phyloP scores from a whole-genome alignment of 1,140 invertebrate species.

The Trachelipus rathkii region DNA sequence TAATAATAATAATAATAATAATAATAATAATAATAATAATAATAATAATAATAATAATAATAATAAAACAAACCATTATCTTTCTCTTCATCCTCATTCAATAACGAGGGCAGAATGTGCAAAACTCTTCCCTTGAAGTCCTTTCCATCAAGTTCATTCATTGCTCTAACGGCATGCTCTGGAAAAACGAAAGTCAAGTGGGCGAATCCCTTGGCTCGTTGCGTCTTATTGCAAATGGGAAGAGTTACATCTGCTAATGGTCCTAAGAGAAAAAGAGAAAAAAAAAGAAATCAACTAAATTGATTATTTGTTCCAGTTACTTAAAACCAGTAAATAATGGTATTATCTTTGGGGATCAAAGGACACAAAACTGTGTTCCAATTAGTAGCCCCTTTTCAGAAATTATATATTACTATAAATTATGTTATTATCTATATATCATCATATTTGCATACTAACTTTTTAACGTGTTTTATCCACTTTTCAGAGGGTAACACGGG shows the following conservation, averaged over 20 bases:
- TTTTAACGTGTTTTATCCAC: too few species aligned
- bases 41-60: background rate
- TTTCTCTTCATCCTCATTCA: slow-evolving; percentile 8
- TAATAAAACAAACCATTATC: background rate
- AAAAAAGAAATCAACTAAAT: too few species aligned
- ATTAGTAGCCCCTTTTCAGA: too few species aligned
- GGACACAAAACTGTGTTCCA: too few species aligned
- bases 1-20: background rate
- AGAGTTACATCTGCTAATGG: slow-evolving; percentile 81
- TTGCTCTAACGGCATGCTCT: slow-evolving; percentile 89
- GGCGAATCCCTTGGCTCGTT: slow-evolving; percentile 90
- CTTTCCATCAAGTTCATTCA: slow-evolving; percentile 78
- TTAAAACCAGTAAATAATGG: too few species aligned
- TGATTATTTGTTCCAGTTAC: too few species aligned
- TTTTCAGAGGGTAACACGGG: too few species aligned
- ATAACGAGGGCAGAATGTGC: slow-evolving; percentile 76
- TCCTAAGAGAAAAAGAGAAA: slow-evolving; percentile 54
- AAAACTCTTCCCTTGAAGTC: slow-evolving; percentile 86
- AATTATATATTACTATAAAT: too few species aligned
- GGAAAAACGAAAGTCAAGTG: slow-evolving; percentile 90
- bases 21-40: slow-evolving; percentile 11
- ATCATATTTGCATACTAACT: too few species aligned
- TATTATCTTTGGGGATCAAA: too few species aligned
- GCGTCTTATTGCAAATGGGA: slow-evolving; percentile 77
- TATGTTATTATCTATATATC: too few species aligned